Percentiles rank a stretch among this genome's conserved stretches.
phyloP scores from a whole-genome alignment of 2,113 vertebrate genomes.

The Panurus biarmicus region DNA sequence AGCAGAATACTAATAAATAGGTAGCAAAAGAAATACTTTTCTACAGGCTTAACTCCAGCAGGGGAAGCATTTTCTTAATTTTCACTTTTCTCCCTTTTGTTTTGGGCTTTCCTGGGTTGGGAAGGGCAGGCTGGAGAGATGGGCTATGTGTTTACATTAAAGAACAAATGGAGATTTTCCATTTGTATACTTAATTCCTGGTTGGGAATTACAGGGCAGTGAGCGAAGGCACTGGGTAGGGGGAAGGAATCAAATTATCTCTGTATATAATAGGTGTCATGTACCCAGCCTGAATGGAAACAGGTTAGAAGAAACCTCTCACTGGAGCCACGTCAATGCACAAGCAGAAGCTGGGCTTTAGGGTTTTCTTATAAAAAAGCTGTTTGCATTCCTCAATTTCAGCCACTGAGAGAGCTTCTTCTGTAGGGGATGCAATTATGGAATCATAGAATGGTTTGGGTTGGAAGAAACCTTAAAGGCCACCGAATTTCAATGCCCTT shows the following conservation, averaged over 20 bases:
- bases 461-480: not conserved
- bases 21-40: not conserved
- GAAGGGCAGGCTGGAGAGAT: not conserved
- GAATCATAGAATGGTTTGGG: not conserved
- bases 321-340: not conserved
- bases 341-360: not conserved
- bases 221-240: not conserved
- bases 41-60: not conserved
- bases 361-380: not conserved
- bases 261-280: not conserved
- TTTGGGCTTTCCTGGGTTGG: not conserved
- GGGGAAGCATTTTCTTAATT: not conserved
- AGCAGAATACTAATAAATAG: not conserved
- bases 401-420: not conserved
- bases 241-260: not conserved
- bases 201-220: not conserved
- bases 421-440: not conserved
- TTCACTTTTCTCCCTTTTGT: not conserved
- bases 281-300: not conserved
- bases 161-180: not conserved
- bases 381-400: not conserved
- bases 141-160: not conserved
- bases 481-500: not conserved
- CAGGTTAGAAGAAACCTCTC: not conserved
- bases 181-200: not conserved